Base-by-base conservation (phyloP, 2,797 vertebrate genomes). In the Bovichtus variegatus region DNA sequence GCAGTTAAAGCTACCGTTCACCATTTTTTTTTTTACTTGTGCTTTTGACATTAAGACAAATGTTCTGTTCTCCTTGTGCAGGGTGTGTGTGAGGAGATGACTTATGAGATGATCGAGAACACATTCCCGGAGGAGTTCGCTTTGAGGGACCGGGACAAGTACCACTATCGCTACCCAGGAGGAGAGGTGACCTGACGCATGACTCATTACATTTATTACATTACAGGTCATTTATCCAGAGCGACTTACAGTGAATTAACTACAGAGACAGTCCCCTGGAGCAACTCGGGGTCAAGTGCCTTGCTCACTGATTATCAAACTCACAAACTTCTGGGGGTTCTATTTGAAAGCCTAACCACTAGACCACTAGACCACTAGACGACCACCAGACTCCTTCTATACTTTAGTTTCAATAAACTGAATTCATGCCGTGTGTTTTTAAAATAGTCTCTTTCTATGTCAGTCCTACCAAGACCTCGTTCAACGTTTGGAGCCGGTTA, bases 51-150 rank as follows among this genome's bases (percentile, higher is more conserved):
- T 55, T 9, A 63, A 12, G 15, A 25, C 2, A 27, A 60, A 47
- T 44, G 2, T 66, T 67, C 44, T 41, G 6, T 62, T 43, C 0
- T 80, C 5, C 9, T 66, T 34, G 51, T 57, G n/a, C 87, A 99
- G 98, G 98, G 98, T 0, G 96, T 99, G 8, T 99, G 98, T 82
- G 98, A 99, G 87, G 98, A 99, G 88, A 98, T 99, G 98, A 97
- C 95, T 10, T 99, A 99, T 0, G 95, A 96, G 3, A 97, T 98
- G 94, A 98, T 99, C 18, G 94, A 98, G 85, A 94, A 94, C 54
- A 94, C 94, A 34, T 97, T 97, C 49, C 98, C 98, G 0, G 98
- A 99, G 0, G 98, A 99, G 86, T 99, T 99, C 91, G 96, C 97
- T 4, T 87, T 99, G 89, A 96, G 98, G 78, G 98, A 99, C 90